A percentile compares a stretch with the other conserved stretches of the same genome.
Conservation (phyloP, 2,113 vertebrate species). For the Girardinichthys multiradiatus region DNA sequence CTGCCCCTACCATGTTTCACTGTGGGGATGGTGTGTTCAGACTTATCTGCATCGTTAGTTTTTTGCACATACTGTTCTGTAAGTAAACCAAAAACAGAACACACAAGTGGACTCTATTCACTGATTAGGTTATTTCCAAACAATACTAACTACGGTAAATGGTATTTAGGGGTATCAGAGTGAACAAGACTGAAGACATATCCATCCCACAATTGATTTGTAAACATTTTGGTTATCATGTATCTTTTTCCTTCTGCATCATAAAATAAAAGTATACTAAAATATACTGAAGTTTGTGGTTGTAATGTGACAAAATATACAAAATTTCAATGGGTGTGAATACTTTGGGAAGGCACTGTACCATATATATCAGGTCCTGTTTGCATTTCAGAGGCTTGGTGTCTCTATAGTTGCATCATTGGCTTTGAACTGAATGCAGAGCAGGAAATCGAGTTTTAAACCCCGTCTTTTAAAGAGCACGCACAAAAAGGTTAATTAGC, state of each 20-base stretch:
- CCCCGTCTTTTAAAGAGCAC: background rate
- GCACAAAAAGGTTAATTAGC: background rate
- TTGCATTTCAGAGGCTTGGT: background rate
- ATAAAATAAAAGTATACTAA: background rate
- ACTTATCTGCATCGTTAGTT: too few relatives aligned
- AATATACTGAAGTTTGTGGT: background rate
- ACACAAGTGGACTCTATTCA: too few relatives aligned
- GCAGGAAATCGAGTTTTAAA: background rate
- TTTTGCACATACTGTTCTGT: too few relatives aligned
- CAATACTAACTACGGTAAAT: too few relatives aligned
- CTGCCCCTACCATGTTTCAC: too few relatives aligned
- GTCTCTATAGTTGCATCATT: background rate
- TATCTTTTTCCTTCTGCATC: background rate
- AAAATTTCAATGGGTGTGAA: background rate
- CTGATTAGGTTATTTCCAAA: too few relatives aligned
- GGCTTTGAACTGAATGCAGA: background rate
- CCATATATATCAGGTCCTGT: background rate
- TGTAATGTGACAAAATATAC: background rate
- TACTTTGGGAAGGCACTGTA: background rate
- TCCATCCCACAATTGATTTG: too few relatives aligned
- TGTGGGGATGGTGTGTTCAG: too few relatives aligned
- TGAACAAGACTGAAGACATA: too few relatives aligned
- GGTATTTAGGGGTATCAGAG: too few relatives aligned
- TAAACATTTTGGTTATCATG: too few relatives aligned
- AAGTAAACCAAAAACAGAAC: too few relatives aligned